A percentile compares a stretch with the other conserved stretches of the same genome.
phyloP scores from a whole-genome alignment of 2,797 vertebrate species.

The Hylomyscus alleni region DNA sequence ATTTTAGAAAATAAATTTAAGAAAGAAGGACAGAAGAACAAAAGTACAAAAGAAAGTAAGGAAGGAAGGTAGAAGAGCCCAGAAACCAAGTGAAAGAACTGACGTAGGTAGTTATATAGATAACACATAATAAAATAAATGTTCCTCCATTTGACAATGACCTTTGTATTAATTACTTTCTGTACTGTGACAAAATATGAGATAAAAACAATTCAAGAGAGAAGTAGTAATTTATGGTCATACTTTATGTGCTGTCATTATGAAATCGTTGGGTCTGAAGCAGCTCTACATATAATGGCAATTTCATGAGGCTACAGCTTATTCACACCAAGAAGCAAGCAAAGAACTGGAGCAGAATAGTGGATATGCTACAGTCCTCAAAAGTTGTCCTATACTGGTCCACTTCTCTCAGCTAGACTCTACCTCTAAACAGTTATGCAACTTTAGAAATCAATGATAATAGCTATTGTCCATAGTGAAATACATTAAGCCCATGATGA shows the following conservation, averaged over 20 bases:
- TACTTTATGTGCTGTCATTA: neutral
- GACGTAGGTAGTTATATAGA: neutral
- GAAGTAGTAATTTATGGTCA: neutral
- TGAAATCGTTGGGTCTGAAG: neutral
- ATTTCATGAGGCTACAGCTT: neutral
- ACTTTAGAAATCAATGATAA: neutral
- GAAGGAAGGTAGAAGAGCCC: no score
- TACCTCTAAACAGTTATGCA: neutral
- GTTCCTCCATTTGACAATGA: neutral
- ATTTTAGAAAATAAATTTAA: neutral
- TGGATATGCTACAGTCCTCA: neutral
- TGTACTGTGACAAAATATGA: neutral
- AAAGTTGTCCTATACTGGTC: neutral
- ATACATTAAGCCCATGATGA: neutral
- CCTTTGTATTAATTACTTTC: neutral
- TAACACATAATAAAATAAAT: neutral
- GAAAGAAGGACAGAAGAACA: neutral
- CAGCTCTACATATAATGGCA: neutral
- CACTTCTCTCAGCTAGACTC: neutral
- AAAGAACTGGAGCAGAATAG: no score
- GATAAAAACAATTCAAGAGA: neutral
- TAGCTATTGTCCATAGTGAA: neutral
- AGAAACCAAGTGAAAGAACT: neutral
- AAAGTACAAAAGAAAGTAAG: neutral
- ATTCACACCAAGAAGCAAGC: neutral